Percentiles rank a stretch among this genome's conserved stretches.
Evolutionary conservation across 2,888 invertebrate species (phyloP).

Genomic region (Melanchra persicariae): DNA sequence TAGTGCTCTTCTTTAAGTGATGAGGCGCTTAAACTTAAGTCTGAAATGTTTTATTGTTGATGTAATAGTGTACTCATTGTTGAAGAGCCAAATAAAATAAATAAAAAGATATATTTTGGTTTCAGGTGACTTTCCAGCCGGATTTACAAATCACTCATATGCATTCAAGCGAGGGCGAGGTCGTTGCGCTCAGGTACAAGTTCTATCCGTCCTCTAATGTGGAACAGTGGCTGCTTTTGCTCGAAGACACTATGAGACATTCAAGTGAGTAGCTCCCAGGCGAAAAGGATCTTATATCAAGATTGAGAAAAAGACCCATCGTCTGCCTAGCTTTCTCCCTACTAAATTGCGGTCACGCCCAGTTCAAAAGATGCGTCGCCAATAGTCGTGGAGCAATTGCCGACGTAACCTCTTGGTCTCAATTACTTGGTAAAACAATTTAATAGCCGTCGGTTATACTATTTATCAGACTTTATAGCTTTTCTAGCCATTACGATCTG

Average conservation of each 20-base stretch:
- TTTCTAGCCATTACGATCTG: too few relatives aligned
- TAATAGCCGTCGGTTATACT: too few relatives aligned
- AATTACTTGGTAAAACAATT: too few relatives aligned
- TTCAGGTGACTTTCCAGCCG: slow-evolving; percentile 92
- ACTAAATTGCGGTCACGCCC: not conserved
- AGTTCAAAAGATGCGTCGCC: not conserved
- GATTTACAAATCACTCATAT: slow-evolving; percentile 93
- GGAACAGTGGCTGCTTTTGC: slow-evolving; percentile 93
- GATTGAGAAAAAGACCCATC: not conserved
- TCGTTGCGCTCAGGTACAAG: slow-evolving; percentile 92
- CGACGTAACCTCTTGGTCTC: not conserved
- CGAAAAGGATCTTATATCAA: not conserved
- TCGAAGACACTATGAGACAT: slow-evolving; percentile 93
- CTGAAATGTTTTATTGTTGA: too few relatives aligned
- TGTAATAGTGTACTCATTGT: too few relatives aligned
- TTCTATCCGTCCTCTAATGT: slow-evolving; percentile 94
- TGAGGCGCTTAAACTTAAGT: too few relatives aligned
- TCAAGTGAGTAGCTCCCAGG: slow-evolving; percentile 83
- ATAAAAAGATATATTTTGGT: not conserved
- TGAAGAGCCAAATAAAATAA: too few relatives aligned
- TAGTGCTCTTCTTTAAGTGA: too few relatives aligned
- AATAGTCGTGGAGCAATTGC: too few relatives aligned
- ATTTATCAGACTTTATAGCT: too few relatives aligned
- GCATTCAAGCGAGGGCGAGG: slow-evolving; percentile 95
- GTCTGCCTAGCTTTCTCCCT: too few relatives aligned